phyloP scores from a whole-genome alignment of 2,113 vertebrate genomes.

The Tyrannus savana region DNA sequence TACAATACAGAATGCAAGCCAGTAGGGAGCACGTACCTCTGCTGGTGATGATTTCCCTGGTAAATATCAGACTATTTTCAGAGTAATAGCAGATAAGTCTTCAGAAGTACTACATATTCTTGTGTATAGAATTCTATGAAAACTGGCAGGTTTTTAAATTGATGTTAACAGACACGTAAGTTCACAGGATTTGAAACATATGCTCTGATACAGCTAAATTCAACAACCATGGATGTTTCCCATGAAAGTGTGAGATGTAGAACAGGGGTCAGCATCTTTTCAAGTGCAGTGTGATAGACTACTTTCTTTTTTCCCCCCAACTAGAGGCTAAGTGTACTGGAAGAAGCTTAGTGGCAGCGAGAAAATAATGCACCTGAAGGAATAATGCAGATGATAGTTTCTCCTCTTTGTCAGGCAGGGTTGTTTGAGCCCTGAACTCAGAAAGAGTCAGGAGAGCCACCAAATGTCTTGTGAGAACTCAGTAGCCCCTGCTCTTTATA shows the following conservation, averaged over 20 bases:
- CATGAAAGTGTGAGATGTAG: neutral
- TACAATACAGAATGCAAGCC: constrained; percentile 1
- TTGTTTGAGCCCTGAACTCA: neutral
- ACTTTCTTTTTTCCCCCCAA: neutral
- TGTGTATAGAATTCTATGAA: constrained; percentile 4
- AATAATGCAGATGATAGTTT: neutral
- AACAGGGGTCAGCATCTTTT: constrained; percentile 12
- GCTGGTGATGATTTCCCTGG: neutral
- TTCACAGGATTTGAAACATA: constrained; percentile 22
- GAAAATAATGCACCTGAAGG: neutral
- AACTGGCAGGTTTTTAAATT: neutral
- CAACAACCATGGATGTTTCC: neutral
- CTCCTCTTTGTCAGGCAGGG: neutral
- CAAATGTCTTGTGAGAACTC: neutral
- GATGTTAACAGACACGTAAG: neutral
- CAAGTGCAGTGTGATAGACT: neutral
- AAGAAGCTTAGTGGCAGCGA: neutral
- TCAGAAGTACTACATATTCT: neutral
- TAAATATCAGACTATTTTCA: constrained; percentile 32
- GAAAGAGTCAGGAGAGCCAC: neutral
- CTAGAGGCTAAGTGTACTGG: neutral
- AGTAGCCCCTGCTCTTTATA: neutral
- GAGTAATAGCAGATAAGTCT: neutral
- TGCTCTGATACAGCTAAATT: constrained; percentile 10
- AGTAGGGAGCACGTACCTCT: neutral